Base-by-base conservation (phyloP, 2,113 vertebrate genomes). In the Cygnus atratus region DNA sequence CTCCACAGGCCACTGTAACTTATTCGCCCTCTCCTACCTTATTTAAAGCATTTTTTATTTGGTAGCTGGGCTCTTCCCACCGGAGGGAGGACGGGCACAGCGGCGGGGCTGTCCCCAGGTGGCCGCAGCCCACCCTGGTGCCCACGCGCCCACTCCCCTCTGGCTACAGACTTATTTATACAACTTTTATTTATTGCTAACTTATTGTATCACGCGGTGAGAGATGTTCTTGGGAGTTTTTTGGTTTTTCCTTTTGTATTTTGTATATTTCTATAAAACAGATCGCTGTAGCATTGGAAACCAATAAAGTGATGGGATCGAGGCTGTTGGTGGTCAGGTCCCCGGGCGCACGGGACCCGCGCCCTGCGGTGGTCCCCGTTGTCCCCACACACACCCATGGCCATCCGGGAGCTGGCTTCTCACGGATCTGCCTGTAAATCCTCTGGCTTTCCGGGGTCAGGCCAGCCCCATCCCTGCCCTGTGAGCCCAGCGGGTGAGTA, bases 181-280 rank as follows among this genome's bases (percentile, higher is more conserved):
- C 54, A 24, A 18, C 13, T 4, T 15, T 59, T 96, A 97, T 97
- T 97, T 97, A 97, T 97, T 97, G 81, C 48, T 97, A 96, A 97
- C 12, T 97, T 97, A 97, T 96, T 92, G 61, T 68, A 13, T 87
- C 94, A 93, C 95, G 57, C 90, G 87, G 43, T n/a, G 26, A 35
- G 78, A n/a, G 2, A 11, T 3, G 24, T 46, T n/a, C n/a, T 13
- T 0, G 3, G 58, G 73, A 26, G 5, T 8, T 25, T 46, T n/a
- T 46, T 20, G 0, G 1, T 0, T 2, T n/a, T 62, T 29, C 11
- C 35, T 54, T 6, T 2, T 16, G 13, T 3, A 57, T 57, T 93
- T 96, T 79, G n/a, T 58, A 41, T 77, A 50, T 92, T 85, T 95
- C 81, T 85, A 66, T 15, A 20, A 48, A 90, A 7, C 4, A 14